Conservation (phyloP, 2,888 invertebrate genomes). For the Dynastes hyllus region DNA sequence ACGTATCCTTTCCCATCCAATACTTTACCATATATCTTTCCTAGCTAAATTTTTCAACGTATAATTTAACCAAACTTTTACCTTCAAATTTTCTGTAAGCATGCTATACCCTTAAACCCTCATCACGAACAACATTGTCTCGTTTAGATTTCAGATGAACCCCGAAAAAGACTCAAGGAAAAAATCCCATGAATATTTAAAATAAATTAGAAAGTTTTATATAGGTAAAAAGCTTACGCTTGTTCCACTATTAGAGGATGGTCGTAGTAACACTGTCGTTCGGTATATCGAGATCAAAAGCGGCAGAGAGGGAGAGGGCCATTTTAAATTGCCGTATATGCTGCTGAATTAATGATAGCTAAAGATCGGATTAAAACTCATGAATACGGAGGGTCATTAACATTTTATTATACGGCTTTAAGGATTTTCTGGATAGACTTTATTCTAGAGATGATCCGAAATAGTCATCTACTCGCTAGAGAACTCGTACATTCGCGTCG, state of each 20-base stretch:
- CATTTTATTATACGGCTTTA: conserved; percentile 63
- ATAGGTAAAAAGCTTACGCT: conserved; percentile 57
- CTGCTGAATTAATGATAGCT: conserved; percentile 61
- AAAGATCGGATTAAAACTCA: conserved; percentile 61
- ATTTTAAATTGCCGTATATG: conserved; percentile 60
- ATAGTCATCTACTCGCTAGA: conserved; percentile 22
- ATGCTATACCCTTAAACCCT: conserved; percentile 53
- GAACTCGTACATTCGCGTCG: neutral
- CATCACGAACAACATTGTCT: conserved; percentile 53
- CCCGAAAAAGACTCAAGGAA: conserved; percentile 57
- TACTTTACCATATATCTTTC: neutral
- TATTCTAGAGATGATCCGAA: conserved; percentile 48
- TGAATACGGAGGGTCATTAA: conserved; percentile 62
- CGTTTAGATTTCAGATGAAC: conserved; percentile 41
- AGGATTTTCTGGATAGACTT: conserved; percentile 58
- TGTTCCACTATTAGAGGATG: conserved; percentile 49
- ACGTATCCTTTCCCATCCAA: no score
- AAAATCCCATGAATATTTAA: conserved; percentile 58
- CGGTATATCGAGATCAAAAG: conserved; percentile 24
- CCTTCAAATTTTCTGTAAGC: conserved; percentile 5
- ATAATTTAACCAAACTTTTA: neutral
- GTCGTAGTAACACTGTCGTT: conserved; percentile 20
- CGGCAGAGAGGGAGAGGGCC: neutral
- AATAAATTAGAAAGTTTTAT: conserved; percentile 59
- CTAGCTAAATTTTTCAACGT: conserved; percentile 21